A percentile compares a stretch with the other conserved stretches of the same genome.
Evolutionary conservation across 2,113 vertebrate genomes (phyloP).

Genomic region (Lamprotornis superbus): DNA sequence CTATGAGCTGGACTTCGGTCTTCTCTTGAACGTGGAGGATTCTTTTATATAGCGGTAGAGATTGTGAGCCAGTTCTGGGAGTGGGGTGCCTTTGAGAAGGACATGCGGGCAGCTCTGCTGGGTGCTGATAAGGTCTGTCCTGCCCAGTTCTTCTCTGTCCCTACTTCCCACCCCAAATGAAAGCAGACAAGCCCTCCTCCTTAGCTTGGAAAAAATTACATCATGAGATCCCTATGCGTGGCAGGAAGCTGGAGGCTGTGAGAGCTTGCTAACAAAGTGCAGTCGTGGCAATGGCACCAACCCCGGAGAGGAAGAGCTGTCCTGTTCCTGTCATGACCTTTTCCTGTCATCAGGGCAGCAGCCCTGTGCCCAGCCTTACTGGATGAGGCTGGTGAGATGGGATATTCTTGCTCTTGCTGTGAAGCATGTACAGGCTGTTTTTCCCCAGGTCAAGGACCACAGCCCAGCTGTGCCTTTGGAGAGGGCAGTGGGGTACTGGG

Average conservation of each 20-base stretch:
- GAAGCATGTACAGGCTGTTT: background rate
- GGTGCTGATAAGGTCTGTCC: background rate
- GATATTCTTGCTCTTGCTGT: background rate
- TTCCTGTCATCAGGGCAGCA: background rate
- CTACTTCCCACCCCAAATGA: background rate
- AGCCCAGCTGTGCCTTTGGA: background rate
- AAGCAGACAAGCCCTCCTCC: slow-evolving; percentile 4
- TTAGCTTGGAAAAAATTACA: slow-evolving; percentile 36
- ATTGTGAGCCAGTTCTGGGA: background rate
- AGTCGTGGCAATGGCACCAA: background rate
- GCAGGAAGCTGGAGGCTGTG: slow-evolving; percentile 13
- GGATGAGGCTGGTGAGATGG: background rate
- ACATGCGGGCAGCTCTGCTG: accelerated
- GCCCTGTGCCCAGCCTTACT: background rate
- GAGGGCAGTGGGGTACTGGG: background rate
- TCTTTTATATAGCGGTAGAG: background rate
- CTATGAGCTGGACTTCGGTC: background rate
- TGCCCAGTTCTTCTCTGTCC: background rate
- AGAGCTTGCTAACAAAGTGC: background rate
- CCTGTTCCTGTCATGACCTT: background rate
- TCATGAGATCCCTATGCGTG: slow-evolving; percentile 41
- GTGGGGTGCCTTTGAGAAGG: background rate
- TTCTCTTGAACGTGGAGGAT: background rate
- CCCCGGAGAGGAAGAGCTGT: background rate
- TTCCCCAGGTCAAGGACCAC: background rate